phyloP scores from a whole-genome alignment of 1,140 invertebrate genomes.

The Ceratitis capitata region DNA sequence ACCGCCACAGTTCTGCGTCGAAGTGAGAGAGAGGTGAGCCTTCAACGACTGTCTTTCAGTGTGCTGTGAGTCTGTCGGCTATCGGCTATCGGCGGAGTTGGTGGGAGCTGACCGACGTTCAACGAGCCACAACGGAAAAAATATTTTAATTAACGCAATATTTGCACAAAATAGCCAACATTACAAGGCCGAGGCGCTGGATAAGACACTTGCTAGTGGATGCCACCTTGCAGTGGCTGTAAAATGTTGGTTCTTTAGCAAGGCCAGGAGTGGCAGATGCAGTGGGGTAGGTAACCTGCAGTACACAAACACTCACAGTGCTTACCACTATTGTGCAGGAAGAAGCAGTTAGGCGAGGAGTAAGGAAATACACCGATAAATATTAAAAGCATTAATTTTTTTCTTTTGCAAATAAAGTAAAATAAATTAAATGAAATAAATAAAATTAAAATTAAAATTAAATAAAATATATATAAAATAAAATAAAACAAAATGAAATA shows the following conservation, averaged over 20 bases:
- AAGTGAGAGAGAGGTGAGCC: not conserved
- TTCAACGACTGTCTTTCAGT: not conserved
- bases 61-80: not conserved
- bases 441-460: no score
- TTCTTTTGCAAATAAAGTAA: no score
- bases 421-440: no score
- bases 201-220: conserved; percentile 60
- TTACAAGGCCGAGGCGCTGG: conserved; percentile 66
- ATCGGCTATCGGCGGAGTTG: not conserved
- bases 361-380: not conserved
- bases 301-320: not conserved
- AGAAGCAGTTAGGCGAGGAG: no score
- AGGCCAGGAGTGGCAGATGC: no score
- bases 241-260: no score
- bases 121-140: conserved; percentile 63
- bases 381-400: not conserved
- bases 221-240: not conserved
- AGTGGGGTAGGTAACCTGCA: no score
- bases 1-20: not conserved
- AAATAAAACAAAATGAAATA: no score
- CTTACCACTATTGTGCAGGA: not conserved
- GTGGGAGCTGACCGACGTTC: conserved; percentile 51
- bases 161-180: conserved; percentile 66
- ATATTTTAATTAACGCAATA: conserved; percentile 66
- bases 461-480: no score